Conservation (phyloP, 2,113 vertebrate genomes). For the Trematomus loennbergii region DNA sequence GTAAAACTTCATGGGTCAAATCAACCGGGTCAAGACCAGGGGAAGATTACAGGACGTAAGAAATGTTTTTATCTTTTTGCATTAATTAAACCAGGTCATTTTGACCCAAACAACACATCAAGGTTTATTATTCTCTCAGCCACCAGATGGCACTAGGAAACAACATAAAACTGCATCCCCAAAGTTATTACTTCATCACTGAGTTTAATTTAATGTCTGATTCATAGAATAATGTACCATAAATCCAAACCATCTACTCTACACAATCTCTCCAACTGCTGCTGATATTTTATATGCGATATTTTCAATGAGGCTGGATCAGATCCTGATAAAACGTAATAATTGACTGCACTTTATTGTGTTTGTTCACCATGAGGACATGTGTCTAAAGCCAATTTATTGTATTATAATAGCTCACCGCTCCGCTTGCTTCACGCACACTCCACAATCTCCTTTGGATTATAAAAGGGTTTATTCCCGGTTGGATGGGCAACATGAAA, state of each 20-base stretch:
- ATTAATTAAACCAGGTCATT: not conserved
- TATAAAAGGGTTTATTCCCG: slow-evolving; percentile 57
- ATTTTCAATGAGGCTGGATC: not conserved
- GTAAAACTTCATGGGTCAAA: not conserved
- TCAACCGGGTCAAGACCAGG: not conserved
- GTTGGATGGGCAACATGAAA: slow-evolving; percentile 39
- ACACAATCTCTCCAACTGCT: not conserved
- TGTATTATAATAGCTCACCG: slow-evolving; percentile 19
- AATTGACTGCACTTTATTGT: slow-evolving; percentile 38
- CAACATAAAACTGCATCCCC: not conserved
- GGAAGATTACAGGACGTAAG: not conserved
- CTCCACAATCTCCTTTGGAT: slow-evolving; percentile 48
- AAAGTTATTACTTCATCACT: not conserved
- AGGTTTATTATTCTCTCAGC: not conserved
- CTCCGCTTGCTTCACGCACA: slow-evolving; percentile 15
- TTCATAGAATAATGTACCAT: not conserved
- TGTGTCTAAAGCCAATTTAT: slow-evolving; percentile 38
- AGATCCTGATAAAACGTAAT: slow-evolving; percentile 2
- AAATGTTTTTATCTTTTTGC: not conserved
- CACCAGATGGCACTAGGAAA: slow-evolving; percentile 56
- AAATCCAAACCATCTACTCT: not conserved
- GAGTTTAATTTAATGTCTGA: not conserved
- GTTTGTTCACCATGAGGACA: slow-evolving; percentile 50
- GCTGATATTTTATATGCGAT: not conserved
- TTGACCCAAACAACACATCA: not conserved